These are phyloP conservation scores for Sebastes oblongus DNA, from an alignment of 2,797 vertebrate species.

Conservation along the genomic window DNA sequence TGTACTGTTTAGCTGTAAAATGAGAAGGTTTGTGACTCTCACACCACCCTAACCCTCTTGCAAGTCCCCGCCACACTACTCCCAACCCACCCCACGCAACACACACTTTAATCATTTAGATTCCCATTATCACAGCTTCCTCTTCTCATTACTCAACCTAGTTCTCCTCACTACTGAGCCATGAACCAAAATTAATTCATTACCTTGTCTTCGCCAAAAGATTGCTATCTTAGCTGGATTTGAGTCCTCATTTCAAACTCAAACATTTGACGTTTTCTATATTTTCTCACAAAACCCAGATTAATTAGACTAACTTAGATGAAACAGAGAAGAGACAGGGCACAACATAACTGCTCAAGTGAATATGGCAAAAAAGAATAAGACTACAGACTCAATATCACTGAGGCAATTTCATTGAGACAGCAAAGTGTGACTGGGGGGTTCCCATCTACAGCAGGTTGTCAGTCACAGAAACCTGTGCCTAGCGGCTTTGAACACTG, in stretches of 20 bases:
- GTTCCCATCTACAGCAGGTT: slow-evolving; percentile 57
- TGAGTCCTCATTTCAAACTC: slow-evolving; percentile 64
- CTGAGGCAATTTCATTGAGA: slow-evolving; percentile 60
- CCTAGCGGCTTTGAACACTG: slow-evolving; percentile 59
- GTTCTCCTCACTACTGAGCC: slow-evolving; percentile 68
- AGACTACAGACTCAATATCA: slow-evolving; percentile 35
- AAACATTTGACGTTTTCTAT: slow-evolving; percentile 55
- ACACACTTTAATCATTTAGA: slow-evolving; percentile 74
- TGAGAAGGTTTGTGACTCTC: not conserved
- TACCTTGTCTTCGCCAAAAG: slow-evolving; percentile 67
- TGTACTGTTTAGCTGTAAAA: no score
- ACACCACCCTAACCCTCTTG: not conserved
- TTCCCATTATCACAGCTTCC: slow-evolving; percentile 76
- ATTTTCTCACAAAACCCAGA: slow-evolving; percentile 54
- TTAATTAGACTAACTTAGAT: slow-evolving; percentile 56
- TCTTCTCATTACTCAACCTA: slow-evolving; percentile 74
- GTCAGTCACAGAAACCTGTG: slow-evolving; percentile 70
- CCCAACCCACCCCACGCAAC: slow-evolving; percentile 38
- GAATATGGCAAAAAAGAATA: slow-evolving; percentile 32
- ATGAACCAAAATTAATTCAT: slow-evolving; percentile 77
- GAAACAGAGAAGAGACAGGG: slow-evolving; percentile 33
- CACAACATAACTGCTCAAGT: slow-evolving; percentile 22
- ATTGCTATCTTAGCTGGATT: slow-evolving; percentile 66
- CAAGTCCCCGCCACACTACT: slow-evolving; percentile 1
- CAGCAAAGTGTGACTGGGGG: slow-evolving; percentile 54